Conservation (phyloP, 2,888 invertebrate species). For the Erebia epiphron region DNA sequence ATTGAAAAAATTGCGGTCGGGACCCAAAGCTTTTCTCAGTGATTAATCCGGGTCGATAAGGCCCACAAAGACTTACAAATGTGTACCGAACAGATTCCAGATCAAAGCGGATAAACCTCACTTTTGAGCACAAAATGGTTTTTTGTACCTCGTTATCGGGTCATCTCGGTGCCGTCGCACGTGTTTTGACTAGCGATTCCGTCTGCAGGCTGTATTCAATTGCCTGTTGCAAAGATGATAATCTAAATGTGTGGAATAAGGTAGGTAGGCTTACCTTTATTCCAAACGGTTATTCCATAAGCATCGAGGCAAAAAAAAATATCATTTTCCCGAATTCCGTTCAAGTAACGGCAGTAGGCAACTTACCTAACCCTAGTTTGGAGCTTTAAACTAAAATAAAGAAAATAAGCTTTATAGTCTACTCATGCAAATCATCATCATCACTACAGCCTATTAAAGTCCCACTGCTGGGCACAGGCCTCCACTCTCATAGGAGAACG, state of each 20-base stretch:
- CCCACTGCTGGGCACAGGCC: no score
- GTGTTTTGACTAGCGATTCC: slow-evolving; percentile 73
- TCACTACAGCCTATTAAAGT: no score
- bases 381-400: no score
- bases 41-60: slow-evolving; percentile 72
- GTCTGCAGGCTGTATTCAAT: slow-evolving; percentile 61
- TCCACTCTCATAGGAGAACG: no score
- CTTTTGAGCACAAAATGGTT: slow-evolving; percentile 67
- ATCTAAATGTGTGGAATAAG: slow-evolving; percentile 2
- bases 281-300: background rate
- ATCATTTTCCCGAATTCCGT: no score
- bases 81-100: slow-evolving; percentile 79
- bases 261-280: slow-evolving; percentile 2
- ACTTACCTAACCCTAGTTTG: no score
- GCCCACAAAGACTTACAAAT: slow-evolving; percentile 69
- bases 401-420: no score
- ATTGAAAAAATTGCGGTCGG: slow-evolving; percentile 59
- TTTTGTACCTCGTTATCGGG: slow-evolving; percentile 62
- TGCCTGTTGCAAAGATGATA: slow-evolving; percentile 50
- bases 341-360: no score
- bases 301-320: no score
- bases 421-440: no score
- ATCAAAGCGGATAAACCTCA: slow-evolving; percentile 76
- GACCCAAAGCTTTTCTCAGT: slow-evolving; percentile 64
- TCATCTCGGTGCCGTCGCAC: slow-evolving; percentile 65